Conservation (phyloP, 2,113 vertebrate species). For the Seriola quinqueradiata region DNA sequence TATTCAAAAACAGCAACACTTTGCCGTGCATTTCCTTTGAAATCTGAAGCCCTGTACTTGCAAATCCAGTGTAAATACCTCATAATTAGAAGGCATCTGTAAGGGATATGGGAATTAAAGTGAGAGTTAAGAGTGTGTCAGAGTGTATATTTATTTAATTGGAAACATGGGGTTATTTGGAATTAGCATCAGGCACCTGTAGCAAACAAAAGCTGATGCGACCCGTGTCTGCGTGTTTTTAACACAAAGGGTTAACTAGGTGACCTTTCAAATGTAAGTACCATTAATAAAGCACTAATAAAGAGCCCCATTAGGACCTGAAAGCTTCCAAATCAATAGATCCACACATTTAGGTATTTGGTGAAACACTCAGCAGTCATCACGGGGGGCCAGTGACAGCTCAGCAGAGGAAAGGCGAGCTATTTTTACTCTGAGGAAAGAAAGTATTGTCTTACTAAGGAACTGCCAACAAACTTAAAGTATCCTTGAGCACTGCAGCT, state of each 20-base stretch:
- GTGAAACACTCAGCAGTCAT: slow-evolving; percentile 52
- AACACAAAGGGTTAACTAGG: slow-evolving; percentile 33
- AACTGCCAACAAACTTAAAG: slow-evolving; percentile 35
- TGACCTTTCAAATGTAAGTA: slow-evolving; percentile 49
- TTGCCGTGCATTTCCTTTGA: not conserved
- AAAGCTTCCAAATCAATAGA: slow-evolving; percentile 67
- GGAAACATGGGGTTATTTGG: not conserved
- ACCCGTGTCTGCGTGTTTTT: slow-evolving; percentile 16
- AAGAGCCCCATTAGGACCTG: slow-evolving; percentile 53
- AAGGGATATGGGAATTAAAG: not conserved
- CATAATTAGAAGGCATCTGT: not conserved
- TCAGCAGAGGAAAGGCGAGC: slow-evolving; percentile 18
- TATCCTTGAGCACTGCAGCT: not conserved
- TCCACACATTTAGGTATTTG: slow-evolving; percentile 53
- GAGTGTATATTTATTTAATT: not conserved
- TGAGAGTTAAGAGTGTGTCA: not conserved
- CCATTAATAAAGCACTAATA: slow-evolving; percentile 54
- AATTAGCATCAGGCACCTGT: not conserved
- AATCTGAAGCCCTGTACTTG: not conserved
- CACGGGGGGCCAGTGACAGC: slow-evolving; percentile 33
- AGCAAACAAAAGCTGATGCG: not conserved
- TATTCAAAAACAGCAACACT: slow-evolving; percentile 6
- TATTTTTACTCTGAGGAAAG: slow-evolving; percentile 53
- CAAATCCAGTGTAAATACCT: not conserved
- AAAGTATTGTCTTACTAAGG: slow-evolving; percentile 63